These are phyloP conservation scores for Hanleya hanleyi DNA, from an alignment of 2,888 invertebrate species.

Conservation along the genomic window DNA sequence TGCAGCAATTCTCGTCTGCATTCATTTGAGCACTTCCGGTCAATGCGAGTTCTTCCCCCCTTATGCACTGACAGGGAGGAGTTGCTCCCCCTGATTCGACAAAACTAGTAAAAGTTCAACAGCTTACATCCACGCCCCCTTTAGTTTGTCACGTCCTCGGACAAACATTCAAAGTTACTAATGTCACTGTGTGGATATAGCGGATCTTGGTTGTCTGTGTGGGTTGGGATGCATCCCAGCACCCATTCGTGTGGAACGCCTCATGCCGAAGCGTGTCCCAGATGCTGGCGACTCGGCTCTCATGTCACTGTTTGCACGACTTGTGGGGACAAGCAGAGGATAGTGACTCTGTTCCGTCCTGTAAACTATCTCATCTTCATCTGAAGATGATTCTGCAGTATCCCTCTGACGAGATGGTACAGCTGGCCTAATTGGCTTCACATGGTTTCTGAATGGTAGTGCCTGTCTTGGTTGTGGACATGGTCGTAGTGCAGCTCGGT, in stretches of 20 bases:
- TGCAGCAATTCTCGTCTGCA: too few species aligned
- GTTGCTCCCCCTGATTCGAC: too few species aligned
- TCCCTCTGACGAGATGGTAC: neutral
- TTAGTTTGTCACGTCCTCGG: neutral
- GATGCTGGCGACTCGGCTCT: too few species aligned
- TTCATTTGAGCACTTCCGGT: too few species aligned
- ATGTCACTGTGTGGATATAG: neutral
- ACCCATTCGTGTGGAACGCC: neutral
- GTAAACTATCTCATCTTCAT: neutral
- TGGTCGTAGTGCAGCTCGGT: slow-evolving; percentile 5
- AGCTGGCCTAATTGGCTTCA: neutral
- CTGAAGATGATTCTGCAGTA: neutral
- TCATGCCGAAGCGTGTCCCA: neutral
- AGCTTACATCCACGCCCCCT: neutral
- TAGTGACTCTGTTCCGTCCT: neutral
- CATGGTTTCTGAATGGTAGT: neutral
- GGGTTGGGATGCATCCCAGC: neutral
- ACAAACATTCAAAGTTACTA: neutral
- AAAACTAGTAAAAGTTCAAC: neutral
- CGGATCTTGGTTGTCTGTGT: neutral
- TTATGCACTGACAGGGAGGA: too few species aligned
- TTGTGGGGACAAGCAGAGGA: neutral
- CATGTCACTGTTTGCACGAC: too few species aligned
- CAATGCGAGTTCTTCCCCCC: too few species aligned
- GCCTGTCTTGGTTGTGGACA: neutral